Conservation (phyloP, 2,797 vertebrate species). For the Mallotus villosus region DNA sequence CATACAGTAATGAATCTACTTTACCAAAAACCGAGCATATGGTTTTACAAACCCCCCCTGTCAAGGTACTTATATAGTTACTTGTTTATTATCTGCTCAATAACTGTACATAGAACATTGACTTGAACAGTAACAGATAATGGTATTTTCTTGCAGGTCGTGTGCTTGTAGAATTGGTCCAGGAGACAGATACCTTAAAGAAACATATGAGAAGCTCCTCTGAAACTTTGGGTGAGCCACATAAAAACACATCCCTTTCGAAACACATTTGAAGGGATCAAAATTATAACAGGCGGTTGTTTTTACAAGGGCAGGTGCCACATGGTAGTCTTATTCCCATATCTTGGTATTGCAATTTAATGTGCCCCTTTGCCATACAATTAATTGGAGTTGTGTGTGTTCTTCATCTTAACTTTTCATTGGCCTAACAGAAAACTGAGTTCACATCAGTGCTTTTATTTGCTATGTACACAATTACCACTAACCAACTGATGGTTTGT, state of each 20-base stretch:
- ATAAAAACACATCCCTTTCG: neutral
- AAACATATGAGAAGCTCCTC: neutral
- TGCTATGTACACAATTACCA: neutral
- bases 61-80: too few species aligned
- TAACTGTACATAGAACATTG: neutral
- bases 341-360: conserved; percentile 1
- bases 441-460: conserved; percentile 5
- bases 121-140: neutral
- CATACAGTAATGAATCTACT: neutral
- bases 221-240: conserved; percentile 7
- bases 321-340: conserved; percentile 1
- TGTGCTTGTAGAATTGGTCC: neutral
- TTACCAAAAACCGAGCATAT: neutral
- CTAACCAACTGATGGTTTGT: neutral
- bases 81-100: neutral
- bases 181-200: neutral
- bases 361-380: neutral
- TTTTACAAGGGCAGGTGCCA: conserved; percentile 1
- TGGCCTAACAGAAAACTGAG: neutral
- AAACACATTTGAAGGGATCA: neutral
- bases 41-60: neutral
- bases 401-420: neutral
- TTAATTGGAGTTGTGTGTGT: conserved; percentile 3
- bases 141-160: neutral
- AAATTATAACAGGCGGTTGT: neutral